A percentile compares a stretch with the other conserved stretches of the same genome.
Evolutionary conservation across 2,797 vertebrate genomes (phyloP).

Genomic region (Poecile montanus): DNA sequence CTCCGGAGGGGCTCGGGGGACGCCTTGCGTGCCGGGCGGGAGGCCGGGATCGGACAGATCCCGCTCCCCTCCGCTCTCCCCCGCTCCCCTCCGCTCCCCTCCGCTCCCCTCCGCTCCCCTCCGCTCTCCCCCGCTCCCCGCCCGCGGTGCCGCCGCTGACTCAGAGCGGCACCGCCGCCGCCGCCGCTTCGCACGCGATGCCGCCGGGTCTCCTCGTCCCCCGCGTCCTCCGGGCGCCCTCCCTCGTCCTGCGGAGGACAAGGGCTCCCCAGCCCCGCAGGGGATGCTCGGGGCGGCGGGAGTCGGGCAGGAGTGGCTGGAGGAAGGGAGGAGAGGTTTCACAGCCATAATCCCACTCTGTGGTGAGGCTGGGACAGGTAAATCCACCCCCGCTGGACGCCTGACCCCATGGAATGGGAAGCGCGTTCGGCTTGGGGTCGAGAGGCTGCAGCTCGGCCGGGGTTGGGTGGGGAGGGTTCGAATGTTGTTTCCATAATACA

Average conservation of each 20-base stretch:
- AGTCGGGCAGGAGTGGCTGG: background rate
- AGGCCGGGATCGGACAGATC: slow-evolving; percentile 13
- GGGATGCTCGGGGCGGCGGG: background rate
- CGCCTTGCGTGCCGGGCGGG: background rate
- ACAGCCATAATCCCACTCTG: rapidly evolving
- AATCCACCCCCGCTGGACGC: background rate
- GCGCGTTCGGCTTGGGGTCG: background rate
- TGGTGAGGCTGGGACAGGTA: background rate
- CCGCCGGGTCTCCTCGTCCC: background rate
- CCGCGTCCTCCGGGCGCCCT: background rate
- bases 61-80: background rate
- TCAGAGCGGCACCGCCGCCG: slow-evolving; percentile 24
- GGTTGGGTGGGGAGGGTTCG: background rate
- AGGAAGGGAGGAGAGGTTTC: background rate
- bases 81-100: too few species aligned
- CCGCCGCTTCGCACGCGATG: slow-evolving; percentile 47
- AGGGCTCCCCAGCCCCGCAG: rapidly evolving
- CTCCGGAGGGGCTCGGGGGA: background rate
- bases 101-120: too few species aligned
- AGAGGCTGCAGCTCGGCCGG: background rate
- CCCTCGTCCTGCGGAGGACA: background rate
- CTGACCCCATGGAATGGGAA: background rate
- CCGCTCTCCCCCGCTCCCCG: background rate
- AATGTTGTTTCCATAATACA: background rate
- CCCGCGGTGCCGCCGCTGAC: background rate